Conservation (phyloP, 2,888 invertebrate genomes). For the Blomia tropicalis region DNA sequence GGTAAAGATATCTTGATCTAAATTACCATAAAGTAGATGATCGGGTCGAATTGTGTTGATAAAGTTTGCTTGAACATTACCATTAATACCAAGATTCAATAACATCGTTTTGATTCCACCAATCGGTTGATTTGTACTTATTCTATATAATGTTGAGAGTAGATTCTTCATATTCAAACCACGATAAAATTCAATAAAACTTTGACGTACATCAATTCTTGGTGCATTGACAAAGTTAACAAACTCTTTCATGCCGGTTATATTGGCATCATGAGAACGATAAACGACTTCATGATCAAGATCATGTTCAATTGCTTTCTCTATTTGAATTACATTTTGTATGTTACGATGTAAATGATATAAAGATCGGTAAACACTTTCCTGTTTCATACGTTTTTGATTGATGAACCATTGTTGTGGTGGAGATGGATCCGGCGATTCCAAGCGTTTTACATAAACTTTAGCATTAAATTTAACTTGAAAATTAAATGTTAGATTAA, state of each 20-base stretch:
- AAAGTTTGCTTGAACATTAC: not conserved
- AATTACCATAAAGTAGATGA: not conserved
- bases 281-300: not conserved
- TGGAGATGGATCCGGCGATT: not conserved
- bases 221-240: not conserved
- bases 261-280: not conserved
- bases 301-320: not conserved
- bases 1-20: not conserved
- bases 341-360: not conserved
- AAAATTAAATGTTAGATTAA: conserved; percentile 3
- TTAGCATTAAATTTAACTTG: not conserved
- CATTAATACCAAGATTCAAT: not conserved
- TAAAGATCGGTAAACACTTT: not conserved
- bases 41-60: not conserved
- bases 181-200: not conserved
- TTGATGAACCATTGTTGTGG: not conserved
- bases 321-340: not conserved
- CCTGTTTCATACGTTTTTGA: not conserved
- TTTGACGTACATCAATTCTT: not conserved
- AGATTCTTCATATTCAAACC: not conserved
- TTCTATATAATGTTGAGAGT: not conserved
- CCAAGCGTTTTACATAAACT: not conserved
- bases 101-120: not conserved
- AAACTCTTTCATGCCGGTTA: not conserved
- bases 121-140: not conserved